These are phyloP conservation scores for Peromyscus leucopus DNA, from an alignment of 2,113 vertebrate genomes.

Conservation along the genomic window DNA sequence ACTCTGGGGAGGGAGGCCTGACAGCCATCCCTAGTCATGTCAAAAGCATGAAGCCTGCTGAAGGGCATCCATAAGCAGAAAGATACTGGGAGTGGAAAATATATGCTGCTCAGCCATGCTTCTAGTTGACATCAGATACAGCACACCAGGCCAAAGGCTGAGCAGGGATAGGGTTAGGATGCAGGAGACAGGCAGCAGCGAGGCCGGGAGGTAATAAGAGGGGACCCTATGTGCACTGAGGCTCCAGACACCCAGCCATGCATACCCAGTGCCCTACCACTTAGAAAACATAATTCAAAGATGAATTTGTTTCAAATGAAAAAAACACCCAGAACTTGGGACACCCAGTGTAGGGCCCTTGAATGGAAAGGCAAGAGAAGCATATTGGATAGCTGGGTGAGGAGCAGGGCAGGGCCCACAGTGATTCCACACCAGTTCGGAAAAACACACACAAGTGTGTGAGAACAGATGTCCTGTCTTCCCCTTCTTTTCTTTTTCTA, in stretches of 20 bases:
- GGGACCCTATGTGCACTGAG: fast-evolving
- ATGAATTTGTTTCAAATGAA: not conserved
- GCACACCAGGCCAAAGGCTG: not conserved
- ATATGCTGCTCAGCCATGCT: not conserved
- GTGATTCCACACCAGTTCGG: not conserved
- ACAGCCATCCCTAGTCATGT: not conserved
- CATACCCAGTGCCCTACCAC: not conserved
- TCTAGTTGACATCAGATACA: not conserved
- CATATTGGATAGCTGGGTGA: not conserved
- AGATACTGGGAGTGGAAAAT: fast-evolving
- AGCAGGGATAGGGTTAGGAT: no score
- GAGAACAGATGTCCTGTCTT: not conserved
- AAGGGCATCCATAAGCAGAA: no score
- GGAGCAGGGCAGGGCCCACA: fast-evolving
- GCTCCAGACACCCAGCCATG: fast-evolving
- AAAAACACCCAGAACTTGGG: not conserved
- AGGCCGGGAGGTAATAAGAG: no score
- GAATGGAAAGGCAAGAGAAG: not conserved
- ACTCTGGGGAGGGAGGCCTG: not conserved
- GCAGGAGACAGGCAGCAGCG: no score
- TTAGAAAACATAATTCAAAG: not conserved
- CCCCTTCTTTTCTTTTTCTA: not conserved
- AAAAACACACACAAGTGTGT: not conserved
- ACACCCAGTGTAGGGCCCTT: fast-evolving
- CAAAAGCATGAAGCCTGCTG: not conserved